Evolutionary conservation across 2,888 invertebrate species (phyloP).

Genomic region (Aquatica leii): DNA sequence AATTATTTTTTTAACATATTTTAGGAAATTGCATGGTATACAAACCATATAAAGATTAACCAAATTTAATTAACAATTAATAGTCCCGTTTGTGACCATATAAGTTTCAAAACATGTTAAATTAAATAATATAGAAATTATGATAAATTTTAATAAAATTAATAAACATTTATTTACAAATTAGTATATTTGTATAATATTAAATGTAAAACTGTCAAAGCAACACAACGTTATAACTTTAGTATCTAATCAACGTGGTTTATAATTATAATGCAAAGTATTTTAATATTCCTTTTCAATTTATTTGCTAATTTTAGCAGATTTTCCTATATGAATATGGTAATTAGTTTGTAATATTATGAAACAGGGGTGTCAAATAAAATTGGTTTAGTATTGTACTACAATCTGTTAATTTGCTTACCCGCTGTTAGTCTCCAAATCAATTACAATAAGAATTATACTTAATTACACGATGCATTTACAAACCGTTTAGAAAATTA

Average conservation of each 20-base stretch:
- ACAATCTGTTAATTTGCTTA: slow-evolving; percentile 10
- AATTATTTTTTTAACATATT: no score
- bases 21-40: no score
- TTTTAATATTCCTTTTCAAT: slow-evolving; percentile 20
- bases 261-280: slow-evolving; percentile 4
- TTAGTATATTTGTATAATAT: no score
- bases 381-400: slow-evolving; percentile 16
- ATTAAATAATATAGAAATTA: no score
- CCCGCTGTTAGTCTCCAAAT: slow-evolving; percentile 1
- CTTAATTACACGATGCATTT: no score
- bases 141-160: no score
- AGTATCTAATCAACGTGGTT: not conserved
- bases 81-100: no score
- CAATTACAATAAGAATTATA: not conserved
- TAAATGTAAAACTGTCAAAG: not conserved
- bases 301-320: slow-evolving; percentile 31
- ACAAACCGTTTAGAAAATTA: no score
- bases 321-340: slow-evolving; percentile 26
- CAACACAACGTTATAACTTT: slow-evolving; percentile 1
- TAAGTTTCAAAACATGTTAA: no score
- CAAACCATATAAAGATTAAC: no score
- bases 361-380: slow-evolving; percentile 14
- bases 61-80: no score
- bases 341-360: slow-evolving; percentile 22
- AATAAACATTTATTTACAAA: no score